Evolutionary conservation across 2,888 invertebrate genomes (phyloP).

Genomic region (Tuta absoluta): DNA sequence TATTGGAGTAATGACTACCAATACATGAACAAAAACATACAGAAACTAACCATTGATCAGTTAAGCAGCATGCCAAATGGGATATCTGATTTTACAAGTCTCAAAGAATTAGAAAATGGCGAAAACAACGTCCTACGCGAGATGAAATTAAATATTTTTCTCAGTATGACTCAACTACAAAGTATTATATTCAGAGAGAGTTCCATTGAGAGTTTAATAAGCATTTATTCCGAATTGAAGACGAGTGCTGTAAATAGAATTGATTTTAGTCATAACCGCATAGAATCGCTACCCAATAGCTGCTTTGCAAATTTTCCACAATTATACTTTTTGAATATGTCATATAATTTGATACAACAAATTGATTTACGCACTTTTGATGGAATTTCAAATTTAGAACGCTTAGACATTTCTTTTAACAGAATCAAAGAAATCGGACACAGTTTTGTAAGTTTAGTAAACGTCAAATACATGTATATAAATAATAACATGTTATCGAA

Average conservation of each 20-base stretch:
- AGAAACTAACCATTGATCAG: not conserved
- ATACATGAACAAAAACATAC: not conserved
- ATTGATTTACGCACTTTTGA: constrained; percentile 2
- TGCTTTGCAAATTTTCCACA: constrained; percentile 7
- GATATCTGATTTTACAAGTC: not conserved
- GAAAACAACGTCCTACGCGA: not conserved
- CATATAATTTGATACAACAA: not conserved
- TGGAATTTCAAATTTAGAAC: not conserved
- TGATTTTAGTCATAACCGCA: not conserved
- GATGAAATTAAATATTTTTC: not conserved
- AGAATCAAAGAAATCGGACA: not conserved
- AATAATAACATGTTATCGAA: not conserved
- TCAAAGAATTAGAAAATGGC: not conserved
- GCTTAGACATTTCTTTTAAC: not conserved
- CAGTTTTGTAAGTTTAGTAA: not conserved
- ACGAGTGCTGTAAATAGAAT: not conserved
- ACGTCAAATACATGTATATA: not conserved
- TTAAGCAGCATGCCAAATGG: not conserved
- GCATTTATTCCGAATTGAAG: not conserved
- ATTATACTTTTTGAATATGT: not conserved
- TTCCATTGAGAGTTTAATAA: not conserved
- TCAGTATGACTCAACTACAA: not conserved
- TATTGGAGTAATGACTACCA: not conserved
- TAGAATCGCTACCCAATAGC: not conserved
- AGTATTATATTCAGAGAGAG: not conserved